Evolutionary conservation across 1,140 invertebrate genomes (phyloP), one percentile per base, ranked within the genome.

Genomic region (Drosophila punjabiensis): DNA sequence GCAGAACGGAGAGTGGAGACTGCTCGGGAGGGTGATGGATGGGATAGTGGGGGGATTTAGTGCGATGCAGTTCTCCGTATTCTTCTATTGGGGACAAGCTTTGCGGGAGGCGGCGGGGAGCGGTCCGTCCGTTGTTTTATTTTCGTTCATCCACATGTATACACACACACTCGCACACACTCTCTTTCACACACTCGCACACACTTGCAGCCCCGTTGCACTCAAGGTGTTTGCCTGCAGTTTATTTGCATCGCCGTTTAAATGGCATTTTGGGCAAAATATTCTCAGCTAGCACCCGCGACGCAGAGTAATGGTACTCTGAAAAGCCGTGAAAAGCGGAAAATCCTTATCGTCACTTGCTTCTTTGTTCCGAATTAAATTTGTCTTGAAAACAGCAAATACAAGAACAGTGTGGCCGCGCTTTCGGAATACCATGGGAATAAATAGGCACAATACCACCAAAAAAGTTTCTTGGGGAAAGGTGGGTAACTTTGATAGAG

Each of bases 81-180:
- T 61, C 73, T 69, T 61, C 73, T 76, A 43, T 24, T 18, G 13
- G 35, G 60, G 53, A 32, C 24, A 30, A 79, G 59, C 76, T 79
- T 78, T 79, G 76, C 76, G 65, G 76, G 76, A 66, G 65, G 74
- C 48, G 64, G 76, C 55, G 76, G 76, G 67, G 73, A 64, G 73
- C 58, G 59, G 76, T 58, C 65, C 52, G 75, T 63, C 65, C 52
- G 75, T 63, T 78, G 76, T 79, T 78, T 78, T 78, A 78, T 78
- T 78, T 78, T 79, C 75, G 75, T 77, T 78, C 62, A 70, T 78
- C 76, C 75, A 78, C 75, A 78, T 79, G 76, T 47, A 78, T 78
- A 69, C 52, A 62, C 50, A 77, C 48, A 56, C 73, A 55, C 62
- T 30, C 43, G 18, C 69, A 50, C 69, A 50, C 53, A 45, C 61